Conservation (phyloP, 2,113 vertebrate species). For the Paradoxurus hermaphroditus region DNA sequence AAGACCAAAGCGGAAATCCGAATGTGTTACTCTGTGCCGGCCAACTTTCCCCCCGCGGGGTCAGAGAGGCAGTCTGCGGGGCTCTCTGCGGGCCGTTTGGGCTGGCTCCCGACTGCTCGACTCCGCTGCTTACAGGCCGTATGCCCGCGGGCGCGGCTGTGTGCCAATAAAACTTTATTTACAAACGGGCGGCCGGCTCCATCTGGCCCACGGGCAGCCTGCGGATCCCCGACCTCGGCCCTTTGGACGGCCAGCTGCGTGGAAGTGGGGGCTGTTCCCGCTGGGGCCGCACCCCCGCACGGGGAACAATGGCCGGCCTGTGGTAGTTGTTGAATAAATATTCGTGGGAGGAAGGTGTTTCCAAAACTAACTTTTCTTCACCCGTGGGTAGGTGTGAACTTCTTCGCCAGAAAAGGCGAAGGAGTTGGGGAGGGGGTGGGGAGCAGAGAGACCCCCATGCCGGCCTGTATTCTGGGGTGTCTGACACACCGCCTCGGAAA, state of each 20-base stretch:
- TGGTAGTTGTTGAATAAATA: not conserved
- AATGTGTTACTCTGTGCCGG: not conserved
- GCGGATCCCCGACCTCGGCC: not conserved
- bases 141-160: not conserved
- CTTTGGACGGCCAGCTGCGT: rapidly evolving
- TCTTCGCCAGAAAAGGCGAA: not conserved
- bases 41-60: not conserved
- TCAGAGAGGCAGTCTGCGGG: not conserved
- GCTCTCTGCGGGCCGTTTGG: not conserved
- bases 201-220: not conserved
- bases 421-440: rapidly evolving
- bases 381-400: not conserved
- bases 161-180: slow-evolving; percentile 5
- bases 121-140: not conserved
- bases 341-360: not conserved
- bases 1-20: not conserved
- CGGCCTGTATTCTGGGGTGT: not conserved
- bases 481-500: not conserved
- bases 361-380: not conserved
- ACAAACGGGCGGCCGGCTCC: not conserved
- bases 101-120: not conserved
- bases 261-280: rapidly evolving
- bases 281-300: not conserved
- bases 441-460: rapidly evolving
- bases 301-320: not conserved